Base-by-base conservation (phyloP, 2,888 invertebrate genomes). In the Pemphredon lugubris region DNA sequence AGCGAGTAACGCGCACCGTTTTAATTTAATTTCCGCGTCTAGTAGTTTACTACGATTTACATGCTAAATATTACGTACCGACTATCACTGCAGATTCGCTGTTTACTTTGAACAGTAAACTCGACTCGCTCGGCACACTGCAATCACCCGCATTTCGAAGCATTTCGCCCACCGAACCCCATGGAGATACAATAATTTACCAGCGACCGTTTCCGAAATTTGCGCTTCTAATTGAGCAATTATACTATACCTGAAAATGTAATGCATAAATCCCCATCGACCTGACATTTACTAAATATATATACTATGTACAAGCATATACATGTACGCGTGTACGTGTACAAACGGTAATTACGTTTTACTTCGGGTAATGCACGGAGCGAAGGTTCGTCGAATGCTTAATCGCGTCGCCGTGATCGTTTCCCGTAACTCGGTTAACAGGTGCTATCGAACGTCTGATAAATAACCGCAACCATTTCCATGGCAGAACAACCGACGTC, bases 91-190 rank as follows among this genome's bases (percentile, higher is more conserved):
- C n/a, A 7, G 23, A 57, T 58, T 40, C 26, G n/a, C 45, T 69
- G 34, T 69, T 69, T 69, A 68, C 59, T 47, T 34, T 21, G 37
- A 42, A 40, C 26, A 9, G 40, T 16, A 45, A 69, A 69, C 59
- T n/a, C 13, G 11, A 34, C 9, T 26, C 53, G 37, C 40, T 54
- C 6, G 47, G 55, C 40, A 47, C n/a, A 34, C 4, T 18, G 68
- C 58, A 58, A 68, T 69, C 69, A 21, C 26, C 58, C 51, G 47
- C 47, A 54, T 68, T 45, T 51, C 23, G 11, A 26, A 14, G 3
- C 40, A 16, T 45, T 53, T 20, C 34, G 16, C 13, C 11, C 37
- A 30, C 30, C 6, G 30, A 34, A n/a, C n/a, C 3, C 48, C 23
- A 7, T 20, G 20, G 14, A 4, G 11, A 9, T 16, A 11, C 44